Percentiles rank a stretch among this genome's conserved stretches.
Conservation (phyloP, 2,797 vertebrate species). For the Eidolon dupreanum region DNA sequence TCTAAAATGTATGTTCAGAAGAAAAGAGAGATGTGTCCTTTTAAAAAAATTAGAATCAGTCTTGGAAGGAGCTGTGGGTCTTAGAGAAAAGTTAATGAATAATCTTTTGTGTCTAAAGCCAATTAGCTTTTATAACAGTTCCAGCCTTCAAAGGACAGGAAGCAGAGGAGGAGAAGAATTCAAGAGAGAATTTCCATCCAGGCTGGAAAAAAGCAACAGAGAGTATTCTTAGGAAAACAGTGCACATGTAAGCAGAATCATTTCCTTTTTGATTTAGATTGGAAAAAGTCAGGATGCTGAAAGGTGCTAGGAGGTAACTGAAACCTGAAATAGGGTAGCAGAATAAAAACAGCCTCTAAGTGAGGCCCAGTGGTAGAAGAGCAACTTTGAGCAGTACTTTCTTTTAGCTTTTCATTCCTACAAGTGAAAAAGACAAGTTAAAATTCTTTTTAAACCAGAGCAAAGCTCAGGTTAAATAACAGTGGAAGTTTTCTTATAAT, state of each 20-base stretch:
- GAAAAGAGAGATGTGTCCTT: constrained; percentile 46
- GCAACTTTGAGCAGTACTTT: neutral
- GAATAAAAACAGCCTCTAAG: constrained; percentile 24
- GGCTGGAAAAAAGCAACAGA: constrained; percentile 59
- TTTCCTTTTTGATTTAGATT: constrained; percentile 52
- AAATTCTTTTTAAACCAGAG: constrained; percentile 38
- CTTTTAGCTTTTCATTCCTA: constrained; percentile 16
- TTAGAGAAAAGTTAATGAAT: constrained; percentile 75
- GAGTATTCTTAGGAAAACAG: constrained; percentile 64
- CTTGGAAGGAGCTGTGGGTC: constrained; percentile 56
- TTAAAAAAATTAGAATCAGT: constrained; percentile 62
- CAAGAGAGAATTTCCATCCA: constrained; percentile 60
- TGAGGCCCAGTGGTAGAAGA: neutral
- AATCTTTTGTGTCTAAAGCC: constrained; percentile 73
- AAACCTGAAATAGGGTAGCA: constrained; percentile 22
- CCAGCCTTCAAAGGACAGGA: constrained; percentile 70
- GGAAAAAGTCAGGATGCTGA: constrained; percentile 26
- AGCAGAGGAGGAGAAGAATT: constrained; percentile 54
- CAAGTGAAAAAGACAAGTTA: constrained; percentile 21
- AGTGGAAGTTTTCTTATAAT: constrained; percentile 17
- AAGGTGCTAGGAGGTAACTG: constrained; percentile 43
- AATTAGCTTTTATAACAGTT: constrained; percentile 72
- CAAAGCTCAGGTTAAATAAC: constrained; percentile 47
- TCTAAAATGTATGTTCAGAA: constrained; percentile 56
- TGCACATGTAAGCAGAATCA: constrained; percentile 60